Conservation (phyloP, 2,888 invertebrate genomes). For the Stenodema calcarata region DNA sequence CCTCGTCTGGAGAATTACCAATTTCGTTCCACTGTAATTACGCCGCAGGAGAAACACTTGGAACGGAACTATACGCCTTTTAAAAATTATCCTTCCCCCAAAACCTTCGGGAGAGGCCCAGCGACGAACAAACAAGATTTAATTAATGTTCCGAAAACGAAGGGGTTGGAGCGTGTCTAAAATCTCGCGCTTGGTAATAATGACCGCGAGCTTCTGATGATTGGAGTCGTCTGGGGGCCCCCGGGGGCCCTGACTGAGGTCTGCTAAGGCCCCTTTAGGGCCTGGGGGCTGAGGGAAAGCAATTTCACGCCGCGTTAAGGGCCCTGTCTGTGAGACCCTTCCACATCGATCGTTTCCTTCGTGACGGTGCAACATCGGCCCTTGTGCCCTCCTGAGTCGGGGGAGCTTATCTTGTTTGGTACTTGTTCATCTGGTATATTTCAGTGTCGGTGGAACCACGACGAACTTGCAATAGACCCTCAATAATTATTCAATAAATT, state of each 20-base stretch:
- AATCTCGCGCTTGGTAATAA: constrained; percentile 16
- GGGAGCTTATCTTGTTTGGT: not conserved
- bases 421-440: not conserved
- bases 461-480: too few relatives aligned
- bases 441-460: too few relatives aligned
- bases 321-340: not conserved
- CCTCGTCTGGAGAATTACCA: too few relatives aligned
- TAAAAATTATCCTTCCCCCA: not conserved
- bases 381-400: not conserved
- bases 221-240: constrained; percentile 11
- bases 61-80: too few relatives aligned
- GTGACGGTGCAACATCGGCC: not conserved
- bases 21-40: too few relatives aligned
- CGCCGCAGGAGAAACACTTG: too few relatives aligned
- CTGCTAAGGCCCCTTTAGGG: too few relatives aligned
- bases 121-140: not conserved
- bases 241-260: not conserved
- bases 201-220: constrained; percentile 38
- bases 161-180: constrained; percentile 16
- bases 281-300: not conserved
- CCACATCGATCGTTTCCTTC: not conserved
- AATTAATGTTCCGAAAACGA: not conserved
- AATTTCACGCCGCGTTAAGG: constrained; percentile 13
- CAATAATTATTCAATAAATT: too few relatives aligned
- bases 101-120: not conserved